These are phyloP conservation scores for Arothron firmamentum DNA, from an alignment of 2,113 vertebrate genomes.

Conservation along the genomic window DNA sequence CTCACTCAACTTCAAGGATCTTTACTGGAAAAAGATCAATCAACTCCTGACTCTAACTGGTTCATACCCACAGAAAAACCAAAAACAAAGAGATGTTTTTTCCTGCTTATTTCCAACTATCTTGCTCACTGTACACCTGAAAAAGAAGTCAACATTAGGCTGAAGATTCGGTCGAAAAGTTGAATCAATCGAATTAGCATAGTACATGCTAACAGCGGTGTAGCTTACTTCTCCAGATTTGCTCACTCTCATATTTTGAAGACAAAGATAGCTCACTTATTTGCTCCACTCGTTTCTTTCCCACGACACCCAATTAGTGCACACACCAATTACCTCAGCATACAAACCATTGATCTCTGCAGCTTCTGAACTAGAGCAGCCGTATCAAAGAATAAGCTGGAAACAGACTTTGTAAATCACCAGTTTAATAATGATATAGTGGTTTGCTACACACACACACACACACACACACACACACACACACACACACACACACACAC, in stretches of 20 bases:
- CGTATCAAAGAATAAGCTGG: slow-evolving; percentile 45
- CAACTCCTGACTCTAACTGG: slow-evolving; percentile 55
- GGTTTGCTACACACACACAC: slow-evolving; percentile 1
- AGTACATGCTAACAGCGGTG: background rate
- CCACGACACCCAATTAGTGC: slow-evolving; percentile 48
- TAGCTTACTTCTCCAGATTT: background rate
- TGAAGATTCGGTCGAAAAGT: no score
- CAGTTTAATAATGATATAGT: slow-evolving; percentile 29
- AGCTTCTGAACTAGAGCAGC: slow-evolving; percentile 34
- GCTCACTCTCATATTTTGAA: background rate
- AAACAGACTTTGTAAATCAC: slow-evolving; percentile 24
- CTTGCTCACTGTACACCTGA: background rate
- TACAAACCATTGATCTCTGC: slow-evolving; percentile 33
- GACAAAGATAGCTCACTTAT: background rate
- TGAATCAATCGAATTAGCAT: background rate
- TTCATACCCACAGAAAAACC: slow-evolving; percentile 27
- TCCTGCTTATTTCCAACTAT: slow-evolving; percentile 1
- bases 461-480: slow-evolving; percentile 2
- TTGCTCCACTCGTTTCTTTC: slow-evolving; percentile 32
- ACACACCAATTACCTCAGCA: slow-evolving; percentile 42
- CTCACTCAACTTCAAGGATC: slow-evolving; percentile 64
- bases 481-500: background rate
- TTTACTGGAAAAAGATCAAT: slow-evolving; percentile 71
- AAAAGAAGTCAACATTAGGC: background rate
- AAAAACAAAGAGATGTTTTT: slow-evolving; percentile 10